phyloP scores from a whole-genome alignment of 2,888 invertebrate species.

The Brenthis hecate region DNA sequence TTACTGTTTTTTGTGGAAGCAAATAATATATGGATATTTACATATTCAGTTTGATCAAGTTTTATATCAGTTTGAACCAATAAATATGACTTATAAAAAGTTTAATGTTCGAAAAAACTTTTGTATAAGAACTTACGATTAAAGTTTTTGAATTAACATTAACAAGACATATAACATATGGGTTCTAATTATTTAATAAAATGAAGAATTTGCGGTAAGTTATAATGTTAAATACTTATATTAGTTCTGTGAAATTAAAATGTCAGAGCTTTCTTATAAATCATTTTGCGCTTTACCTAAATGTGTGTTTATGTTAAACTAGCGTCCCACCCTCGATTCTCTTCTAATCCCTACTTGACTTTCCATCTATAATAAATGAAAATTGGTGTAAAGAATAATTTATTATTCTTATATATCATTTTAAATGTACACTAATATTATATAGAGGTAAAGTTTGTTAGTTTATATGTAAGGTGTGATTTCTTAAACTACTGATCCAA shows the following conservation, averaged over 20 bases:
- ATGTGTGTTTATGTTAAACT: no score
- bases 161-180: not conserved
- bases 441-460: no score
- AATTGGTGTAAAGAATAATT: no score
- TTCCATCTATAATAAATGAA: no score
- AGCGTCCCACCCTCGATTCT: no score
- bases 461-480: no score
- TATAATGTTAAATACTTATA: not conserved
- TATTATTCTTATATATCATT: no score
- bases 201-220: conserved; percentile 30
- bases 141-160: not conserved
- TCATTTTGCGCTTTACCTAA: no score
- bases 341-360: no score
- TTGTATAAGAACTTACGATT: not conserved
- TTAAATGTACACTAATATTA: no score
- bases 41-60: conserved; percentile 2
- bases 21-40: conserved; percentile 20
- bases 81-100: conserved; percentile 19
- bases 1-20: conserved; percentile 19
- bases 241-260: not conserved
- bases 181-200: not conserved
- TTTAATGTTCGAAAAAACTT: conserved; percentile 25
- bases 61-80: not conserved
- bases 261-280: no score
- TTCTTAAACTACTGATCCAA: no score